Evolutionary conservation across 1,140 invertebrate genomes (phyloP).

Genomic region (Macrotrachela quadricornifera): DNA sequence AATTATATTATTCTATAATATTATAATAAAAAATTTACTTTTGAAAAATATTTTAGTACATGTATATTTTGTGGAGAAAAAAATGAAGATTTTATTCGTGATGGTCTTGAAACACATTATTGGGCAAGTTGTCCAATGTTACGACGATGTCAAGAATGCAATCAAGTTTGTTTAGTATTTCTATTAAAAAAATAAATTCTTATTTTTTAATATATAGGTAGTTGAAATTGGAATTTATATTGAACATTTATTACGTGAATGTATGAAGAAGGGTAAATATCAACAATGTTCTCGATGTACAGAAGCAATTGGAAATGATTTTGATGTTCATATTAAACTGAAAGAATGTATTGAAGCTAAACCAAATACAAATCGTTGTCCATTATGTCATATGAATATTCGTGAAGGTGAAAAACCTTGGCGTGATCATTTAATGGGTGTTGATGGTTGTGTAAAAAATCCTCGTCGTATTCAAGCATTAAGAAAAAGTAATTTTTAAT

Average conservation of each 20-base stretch:
- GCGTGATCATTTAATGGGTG: constrained; percentile 42
- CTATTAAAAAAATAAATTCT: too few relatives aligned
- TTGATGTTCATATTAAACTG: constrained; percentile 3
- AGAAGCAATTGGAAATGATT: constrained; percentile 32
- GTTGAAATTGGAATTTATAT: constrained; percentile 60
- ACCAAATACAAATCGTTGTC: constrained; percentile 37
- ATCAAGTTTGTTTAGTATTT: constrained; percentile 33
- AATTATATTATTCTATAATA: neutral
- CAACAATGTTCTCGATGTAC: constrained; percentile 43
- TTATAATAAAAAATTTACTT: neutral
- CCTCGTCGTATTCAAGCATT: constrained; percentile 14
- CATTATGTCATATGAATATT: constrained; percentile 47
- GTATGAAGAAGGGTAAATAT: constrained; percentile 42
- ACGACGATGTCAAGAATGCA: constrained; percentile 60
- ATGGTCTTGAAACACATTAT: constrained; percentile 66
- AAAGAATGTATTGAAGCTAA: constrained; percentile 18
- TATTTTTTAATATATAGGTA: constrained; percentile 30
- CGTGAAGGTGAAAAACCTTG: constrained; percentile 38
- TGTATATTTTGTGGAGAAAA: constrained; percentile 65
- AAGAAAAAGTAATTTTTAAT: too few relatives aligned
- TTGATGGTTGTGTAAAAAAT: constrained; percentile 25
- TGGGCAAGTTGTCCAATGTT: constrained; percentile 73
- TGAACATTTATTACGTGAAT: constrained; percentile 53
- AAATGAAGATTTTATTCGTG: constrained; percentile 39
- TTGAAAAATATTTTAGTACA: constrained; percentile 34